Evolutionary conservation across 1,140 invertebrate genomes (phyloP).

Genomic region (Carposina sasakii): DNA sequence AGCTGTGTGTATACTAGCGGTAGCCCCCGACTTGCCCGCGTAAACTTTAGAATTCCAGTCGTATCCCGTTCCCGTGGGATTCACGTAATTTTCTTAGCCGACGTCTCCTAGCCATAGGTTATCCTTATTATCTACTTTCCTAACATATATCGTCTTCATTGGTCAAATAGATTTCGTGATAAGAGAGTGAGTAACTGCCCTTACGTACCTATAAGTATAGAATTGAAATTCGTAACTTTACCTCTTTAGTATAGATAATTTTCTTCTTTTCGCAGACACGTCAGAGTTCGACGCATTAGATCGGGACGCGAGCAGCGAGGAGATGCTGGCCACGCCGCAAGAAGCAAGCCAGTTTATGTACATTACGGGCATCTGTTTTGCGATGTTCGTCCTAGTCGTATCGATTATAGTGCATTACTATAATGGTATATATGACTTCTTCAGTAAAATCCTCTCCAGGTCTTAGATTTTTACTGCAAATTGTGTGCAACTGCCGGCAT

Average conservation of each 20-base stretch:
- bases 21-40: too few relatives aligned
- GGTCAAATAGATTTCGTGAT: too few relatives aligned
- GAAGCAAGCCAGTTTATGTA: constrained; percentile 74
- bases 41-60: too few relatives aligned
- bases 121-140: too few relatives aligned
- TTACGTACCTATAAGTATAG: not conserved
- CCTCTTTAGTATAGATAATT: constrained; percentile 1
- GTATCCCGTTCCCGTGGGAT: too few relatives aligned
- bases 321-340: constrained; percentile 63
- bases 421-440: constrained; percentile 37
- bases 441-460: constrained; percentile 38
- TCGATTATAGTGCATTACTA: constrained; percentile 75
- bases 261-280: constrained; percentile 70
- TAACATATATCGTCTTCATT: too few relatives aligned
- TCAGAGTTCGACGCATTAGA: constrained; percentile 77
- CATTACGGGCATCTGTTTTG: constrained; percentile 70
- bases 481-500: too few relatives aligned
- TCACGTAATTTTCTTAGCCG: too few relatives aligned
- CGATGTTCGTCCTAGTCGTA: constrained; percentile 74
- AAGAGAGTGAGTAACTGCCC: not conserved
- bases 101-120: too few relatives aligned
- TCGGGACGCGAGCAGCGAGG: constrained; percentile 68
- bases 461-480: constrained; percentile 25
- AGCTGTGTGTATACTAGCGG: too few relatives aligned
- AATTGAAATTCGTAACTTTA: not conserved